phyloP scores from a whole-genome alignment of 92 coral and sea anemone species.

The Porites evermanni region DNA sequence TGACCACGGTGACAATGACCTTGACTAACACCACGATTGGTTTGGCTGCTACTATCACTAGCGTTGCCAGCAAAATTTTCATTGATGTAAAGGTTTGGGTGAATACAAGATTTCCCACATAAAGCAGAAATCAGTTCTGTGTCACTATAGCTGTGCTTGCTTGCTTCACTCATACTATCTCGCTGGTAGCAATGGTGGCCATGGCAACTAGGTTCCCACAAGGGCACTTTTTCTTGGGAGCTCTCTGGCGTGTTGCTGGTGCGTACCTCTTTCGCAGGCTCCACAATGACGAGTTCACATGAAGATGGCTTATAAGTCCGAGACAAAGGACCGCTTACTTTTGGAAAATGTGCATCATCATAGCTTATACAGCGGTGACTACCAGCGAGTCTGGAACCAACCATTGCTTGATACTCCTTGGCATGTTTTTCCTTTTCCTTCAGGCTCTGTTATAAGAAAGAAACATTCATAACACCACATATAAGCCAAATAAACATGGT shows the following conservation, averaged over 20 bases:
- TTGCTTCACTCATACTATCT: constrained; percentile 18
- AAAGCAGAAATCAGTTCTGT: constrained; percentile 47
- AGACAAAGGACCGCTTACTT: constrained; percentile 8
- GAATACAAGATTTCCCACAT: constrained; percentile 19
- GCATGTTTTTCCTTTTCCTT: constrained; percentile 8
- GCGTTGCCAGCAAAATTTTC: constrained; percentile 29
- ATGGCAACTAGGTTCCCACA: constrained; percentile 10
- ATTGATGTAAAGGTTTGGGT: constrained; percentile 16
- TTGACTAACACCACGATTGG: constrained; percentile 9
- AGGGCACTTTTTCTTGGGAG: constrained; percentile 34
- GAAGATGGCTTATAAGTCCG: constrained; percentile 8
- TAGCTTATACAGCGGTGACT: constrained; percentile 46
- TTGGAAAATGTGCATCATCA: constrained; percentile 32
- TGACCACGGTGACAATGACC: constrained; percentile 13
- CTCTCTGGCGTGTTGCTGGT: constrained; percentile 18
- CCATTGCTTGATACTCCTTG: constrained; percentile 37
- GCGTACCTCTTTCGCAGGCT: constrained; percentile 51
- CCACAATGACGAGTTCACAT: constrained; percentile 26
- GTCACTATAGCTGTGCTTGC: constrained; percentile 69
- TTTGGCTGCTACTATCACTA: constrained; percentile 12
- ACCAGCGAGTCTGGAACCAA: constrained; percentile 68
- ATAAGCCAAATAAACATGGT: background rate
- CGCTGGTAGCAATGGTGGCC: constrained; percentile 10
- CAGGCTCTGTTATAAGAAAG: constrained; percentile 2
- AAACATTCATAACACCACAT: too few species aligned